Conservation (phyloP, 37 sponge, comb jelly and placozoan species). For the Beroe ovata region DNA sequence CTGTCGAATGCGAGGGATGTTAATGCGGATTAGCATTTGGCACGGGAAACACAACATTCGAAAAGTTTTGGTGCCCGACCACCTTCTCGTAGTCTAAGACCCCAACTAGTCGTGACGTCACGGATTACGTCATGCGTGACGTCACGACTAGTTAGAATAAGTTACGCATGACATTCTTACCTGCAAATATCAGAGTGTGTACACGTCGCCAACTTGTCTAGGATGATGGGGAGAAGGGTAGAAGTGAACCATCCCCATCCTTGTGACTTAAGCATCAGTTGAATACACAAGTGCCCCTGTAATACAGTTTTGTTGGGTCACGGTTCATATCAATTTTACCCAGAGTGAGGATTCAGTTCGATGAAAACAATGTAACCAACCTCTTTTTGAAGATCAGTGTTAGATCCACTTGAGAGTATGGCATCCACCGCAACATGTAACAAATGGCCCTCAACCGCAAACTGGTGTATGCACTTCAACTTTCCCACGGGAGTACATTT, state of each 20-base stretch:
- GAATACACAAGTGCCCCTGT: conserved; percentile 10
- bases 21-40: no score
- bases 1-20: not conserved
- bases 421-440: not conserved
- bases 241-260: conserved; percentile 12
- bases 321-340: not conserved
- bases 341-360: no score
- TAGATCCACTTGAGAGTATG: not conserved
- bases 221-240: not conserved
- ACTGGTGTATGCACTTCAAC: conserved; percentile 25
- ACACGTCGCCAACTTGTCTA: not conserved
- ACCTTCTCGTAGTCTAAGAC: no score
- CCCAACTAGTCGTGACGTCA: no score
- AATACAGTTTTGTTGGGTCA: no score
- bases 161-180: not conserved
- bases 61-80: no score
- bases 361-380: no score
- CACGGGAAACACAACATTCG: no score
- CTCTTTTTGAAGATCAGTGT: no score
- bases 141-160: no score
- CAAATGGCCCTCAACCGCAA: not conserved
- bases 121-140: no score
- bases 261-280: conserved; percentile 17
- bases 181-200: conserved; percentile 12
- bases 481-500: not conserved